Evolutionary conservation across 2,113 vertebrate genomes (phyloP).

Genomic region (Protomyctophum bolini): DNA sequence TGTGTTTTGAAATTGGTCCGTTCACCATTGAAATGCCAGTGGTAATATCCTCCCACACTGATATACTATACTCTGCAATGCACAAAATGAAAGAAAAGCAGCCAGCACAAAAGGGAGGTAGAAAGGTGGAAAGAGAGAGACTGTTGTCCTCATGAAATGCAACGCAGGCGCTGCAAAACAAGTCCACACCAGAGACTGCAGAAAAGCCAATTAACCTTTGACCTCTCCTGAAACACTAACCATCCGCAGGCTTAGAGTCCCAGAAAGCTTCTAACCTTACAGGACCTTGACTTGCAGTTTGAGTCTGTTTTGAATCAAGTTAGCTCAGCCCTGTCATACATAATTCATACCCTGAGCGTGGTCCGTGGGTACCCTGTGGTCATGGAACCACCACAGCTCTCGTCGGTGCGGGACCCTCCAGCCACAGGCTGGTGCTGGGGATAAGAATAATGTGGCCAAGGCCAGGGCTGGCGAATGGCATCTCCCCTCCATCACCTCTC

Average conservation of each 20-base stretch:
- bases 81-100: slow-evolving; percentile 28
- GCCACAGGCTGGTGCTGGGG: slow-evolving; percentile 67
- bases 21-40: slow-evolving; percentile 54
- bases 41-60: slow-evolving; percentile 48
- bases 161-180: slow-evolving; percentile 33
- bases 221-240: slow-evolving; percentile 39
- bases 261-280: slow-evolving; percentile 48
- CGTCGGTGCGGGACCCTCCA: slow-evolving; percentile 57
- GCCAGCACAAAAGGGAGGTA: background rate
- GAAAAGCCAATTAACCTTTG: slow-evolving; percentile 65
- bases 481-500: slow-evolving; percentile 61
- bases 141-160: slow-evolving; percentile 29
- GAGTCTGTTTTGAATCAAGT: slow-evolving; percentile 54
- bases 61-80: slow-evolving; percentile 32
- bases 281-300: slow-evolving; percentile 51
- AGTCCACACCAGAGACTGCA: slow-evolving; percentile 42
- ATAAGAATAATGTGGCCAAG: slow-evolving; percentile 62
- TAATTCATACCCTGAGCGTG: slow-evolving; percentile 63
- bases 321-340: slow-evolving; percentile 55
- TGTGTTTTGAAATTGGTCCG: slow-evolving; percentile 68
- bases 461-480: slow-evolving; percentile 54
- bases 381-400: slow-evolving; percentile 49
- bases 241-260: slow-evolving; percentile 17
- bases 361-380: slow-evolving; percentile 49
- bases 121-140: slow-evolving; percentile 5